A percentile compares a stretch with the other conserved stretches of the same genome.
These are phyloP conservation scores for Sceloporus tristichus DNA, from an alignment of 2,113 vertebrate species.

Conservation along the genomic window DNA sequence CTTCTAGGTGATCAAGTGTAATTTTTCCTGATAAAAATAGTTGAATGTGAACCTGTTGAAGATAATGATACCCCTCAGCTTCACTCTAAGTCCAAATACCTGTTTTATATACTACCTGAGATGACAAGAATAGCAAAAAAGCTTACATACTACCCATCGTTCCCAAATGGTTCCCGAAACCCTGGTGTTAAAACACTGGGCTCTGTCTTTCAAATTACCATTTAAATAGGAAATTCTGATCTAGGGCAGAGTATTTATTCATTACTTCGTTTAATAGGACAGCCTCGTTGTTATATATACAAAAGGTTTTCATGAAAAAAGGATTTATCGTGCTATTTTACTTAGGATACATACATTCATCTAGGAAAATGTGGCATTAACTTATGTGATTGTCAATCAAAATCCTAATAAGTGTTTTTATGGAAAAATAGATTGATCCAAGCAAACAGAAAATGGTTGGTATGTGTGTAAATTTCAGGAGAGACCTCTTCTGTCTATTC, in stretches of 20 bases:
- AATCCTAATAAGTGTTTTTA: not conserved
- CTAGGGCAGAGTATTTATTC: slow-evolving; percentile 22
- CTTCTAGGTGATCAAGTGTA: not conserved
- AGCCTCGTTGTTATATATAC: not conserved
- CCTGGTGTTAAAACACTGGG: slow-evolving; percentile 22
- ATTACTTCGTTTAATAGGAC: slow-evolving; percentile 24
- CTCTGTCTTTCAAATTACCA: slow-evolving; percentile 32
- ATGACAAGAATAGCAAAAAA: not conserved
- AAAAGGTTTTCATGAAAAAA: not conserved
- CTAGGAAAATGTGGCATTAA: not conserved
- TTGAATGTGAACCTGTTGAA: not conserved
- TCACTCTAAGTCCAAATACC: not conserved
- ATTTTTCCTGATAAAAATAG: not conserved
- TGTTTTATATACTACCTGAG: slow-evolving; percentile 1
- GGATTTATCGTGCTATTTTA: not conserved
- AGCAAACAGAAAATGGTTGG: not conserved
- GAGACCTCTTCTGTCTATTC: too few relatives aligned
- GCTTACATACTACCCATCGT: not conserved
- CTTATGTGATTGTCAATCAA: not conserved
- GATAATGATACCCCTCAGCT: not conserved
- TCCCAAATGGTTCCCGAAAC: not conserved
- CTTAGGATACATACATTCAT: slow-evolving; percentile 4
- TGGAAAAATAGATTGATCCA: slow-evolving; percentile 3
- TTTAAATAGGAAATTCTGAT: slow-evolving; percentile 35
- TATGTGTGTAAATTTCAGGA: not conserved